Base-by-base conservation (phyloP, 2,888 invertebrate species). In the Xanthia icteritia region DNA sequence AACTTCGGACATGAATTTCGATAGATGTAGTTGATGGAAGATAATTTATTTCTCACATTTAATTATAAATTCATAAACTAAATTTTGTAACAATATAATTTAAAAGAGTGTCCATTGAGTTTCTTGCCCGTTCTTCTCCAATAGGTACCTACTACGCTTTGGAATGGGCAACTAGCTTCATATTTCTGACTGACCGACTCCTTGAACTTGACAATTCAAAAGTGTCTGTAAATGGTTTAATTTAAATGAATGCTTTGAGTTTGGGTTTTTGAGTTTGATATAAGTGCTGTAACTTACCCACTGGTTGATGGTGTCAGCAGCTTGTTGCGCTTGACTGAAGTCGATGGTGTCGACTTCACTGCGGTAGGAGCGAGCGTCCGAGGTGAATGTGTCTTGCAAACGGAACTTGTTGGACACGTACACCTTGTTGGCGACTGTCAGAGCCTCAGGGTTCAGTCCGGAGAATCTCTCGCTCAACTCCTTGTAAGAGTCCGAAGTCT, bases 361-460 rank as follows among this genome's bases (percentile, higher is more conserved):
- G 27, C 74, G 83, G 85, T 91, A 93, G 0, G 82, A 73, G 0
- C 75, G 75, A 3, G 91, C 91, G 0, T 81, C 75, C 0, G 58
- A 61, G 0, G 76, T 67, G 84, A 94, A 94, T 2, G 72, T 4
- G 0, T 90, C 87, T 42, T 88, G 73, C 36, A 93, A 73, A 1
- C 81, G 75, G 73, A 81, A 88, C 0, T 81, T 60, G 5, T 91
- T 36, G 1, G 88, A 81, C 8, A 94, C 90, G 82, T 91, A 92
- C 42, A 94, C 84, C 83, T 92, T 94, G 88, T 93, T 92, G 45
- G 92, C 92, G 20, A 94, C 84, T 0, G 90, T 91, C 69, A 94
- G 73, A 74, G 86, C 91, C 5, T 83, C 88, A 0, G 90, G 87
- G 82, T 92, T 89, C 87, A 93, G 82, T 2, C 82, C 73, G 1